These are phyloP conservation scores for Camponotus fellah DNA, from an alignment of 2,888 invertebrate species.

Conservation along the genomic window DNA sequence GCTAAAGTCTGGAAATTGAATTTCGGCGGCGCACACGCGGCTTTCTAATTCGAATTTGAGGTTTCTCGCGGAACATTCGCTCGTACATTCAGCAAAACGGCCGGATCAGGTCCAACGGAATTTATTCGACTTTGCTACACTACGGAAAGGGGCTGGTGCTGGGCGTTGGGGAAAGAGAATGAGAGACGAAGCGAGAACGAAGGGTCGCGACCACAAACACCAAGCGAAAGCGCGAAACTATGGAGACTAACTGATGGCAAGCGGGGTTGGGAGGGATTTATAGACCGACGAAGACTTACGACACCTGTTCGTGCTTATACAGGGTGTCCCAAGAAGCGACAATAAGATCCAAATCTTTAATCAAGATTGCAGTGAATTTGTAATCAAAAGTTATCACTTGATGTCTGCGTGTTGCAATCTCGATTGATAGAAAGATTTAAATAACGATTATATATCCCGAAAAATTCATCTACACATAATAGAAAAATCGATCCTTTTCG, in stretches of 20 bases:
- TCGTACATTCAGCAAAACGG: constrained; percentile 32
- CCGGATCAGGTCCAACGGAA: constrained; percentile 53
- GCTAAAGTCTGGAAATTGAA: constrained; percentile 66
- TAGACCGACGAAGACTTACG: constrained; percentile 65
- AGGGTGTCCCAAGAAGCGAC: neutral
- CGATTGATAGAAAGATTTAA: neutral
- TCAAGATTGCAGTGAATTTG: neutral
- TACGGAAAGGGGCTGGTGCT: constrained; percentile 27
- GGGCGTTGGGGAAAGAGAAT: neutral
- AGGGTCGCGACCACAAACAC: constrained; percentile 56
- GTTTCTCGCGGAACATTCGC: constrained; percentile 39
- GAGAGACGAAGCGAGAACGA: constrained; percentile 27
- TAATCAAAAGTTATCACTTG: neutral
- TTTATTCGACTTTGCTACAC: constrained; percentile 61
- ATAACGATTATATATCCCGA: neutral
- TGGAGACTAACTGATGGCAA: constrained; percentile 65
- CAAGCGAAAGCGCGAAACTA: constrained; percentile 65
- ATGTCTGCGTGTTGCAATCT: neutral
- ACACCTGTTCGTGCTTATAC: constrained; percentile 65
- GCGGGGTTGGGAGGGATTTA: constrained; percentile 63
- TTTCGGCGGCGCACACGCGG: constrained; percentile 64
- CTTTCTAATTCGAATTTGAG: constrained; percentile 73
- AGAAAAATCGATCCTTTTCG: neutral
- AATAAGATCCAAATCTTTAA: neutral
- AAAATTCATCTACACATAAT: neutral